Conservation (phyloP, 2,797 vertebrate genomes). For the Xenopus petersii region DNA sequence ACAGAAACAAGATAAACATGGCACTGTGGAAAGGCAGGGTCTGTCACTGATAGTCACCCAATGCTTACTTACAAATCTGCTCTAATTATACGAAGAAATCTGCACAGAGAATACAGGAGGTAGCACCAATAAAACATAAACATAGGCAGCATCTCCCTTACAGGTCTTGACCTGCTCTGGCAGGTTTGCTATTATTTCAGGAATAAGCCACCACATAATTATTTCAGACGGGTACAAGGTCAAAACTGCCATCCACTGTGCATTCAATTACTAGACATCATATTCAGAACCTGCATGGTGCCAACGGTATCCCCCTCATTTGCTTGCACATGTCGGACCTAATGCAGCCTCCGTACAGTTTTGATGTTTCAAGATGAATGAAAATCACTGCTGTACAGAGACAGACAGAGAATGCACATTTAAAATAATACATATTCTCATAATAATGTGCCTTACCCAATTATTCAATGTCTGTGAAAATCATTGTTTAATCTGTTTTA, state of each 20-base stretch:
- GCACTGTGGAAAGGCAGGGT: neutral
- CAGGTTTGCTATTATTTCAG: constrained; percentile 1
- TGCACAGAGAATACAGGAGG: neutral
- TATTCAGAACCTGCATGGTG: constrained; percentile 18
- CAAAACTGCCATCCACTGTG: constrained; percentile 15
- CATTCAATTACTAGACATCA: constrained; percentile 28
- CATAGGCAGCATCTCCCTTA: neutral
- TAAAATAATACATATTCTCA: too few relatives aligned
- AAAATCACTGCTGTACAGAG: too few relatives aligned
- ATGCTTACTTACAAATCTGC: constrained; percentile 7
- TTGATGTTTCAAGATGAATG: too few relatives aligned
- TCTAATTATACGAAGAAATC: constrained; percentile 4
- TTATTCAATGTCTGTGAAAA: too few relatives aligned
- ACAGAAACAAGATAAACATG: neutral
- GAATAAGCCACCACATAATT: constrained; percentile 10
- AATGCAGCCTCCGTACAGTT: neutral
- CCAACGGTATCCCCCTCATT: constrained; percentile 12
- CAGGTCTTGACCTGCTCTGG: neutral
- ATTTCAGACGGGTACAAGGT: constrained; percentile 12
- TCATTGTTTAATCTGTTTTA: too few relatives aligned
- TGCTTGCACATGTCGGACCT: neutral
- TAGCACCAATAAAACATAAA: constrained; percentile 16
- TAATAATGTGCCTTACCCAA: too few relatives aligned
- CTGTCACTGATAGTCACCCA: neutral
- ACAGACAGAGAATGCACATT: too few relatives aligned